Base-by-base conservation (phyloP, 2,888 invertebrate genomes). In the Coremacera marginata region DNA sequence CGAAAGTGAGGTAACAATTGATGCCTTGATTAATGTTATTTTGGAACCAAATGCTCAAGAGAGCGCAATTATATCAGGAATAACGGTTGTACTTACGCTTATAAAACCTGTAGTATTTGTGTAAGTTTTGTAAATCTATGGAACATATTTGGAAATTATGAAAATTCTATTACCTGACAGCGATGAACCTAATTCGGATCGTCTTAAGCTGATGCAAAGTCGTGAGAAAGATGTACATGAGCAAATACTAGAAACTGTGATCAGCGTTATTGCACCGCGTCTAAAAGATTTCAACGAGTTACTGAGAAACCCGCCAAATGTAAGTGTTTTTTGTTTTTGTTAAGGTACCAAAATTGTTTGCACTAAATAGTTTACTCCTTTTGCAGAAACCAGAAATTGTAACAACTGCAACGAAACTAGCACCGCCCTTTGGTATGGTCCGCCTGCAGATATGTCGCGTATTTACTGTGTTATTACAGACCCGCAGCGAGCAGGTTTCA, bases 381-480 rank as follows among this genome's bases (percentile, higher is more conserved):
- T 79, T 80, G 16, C 75, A 89, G 91, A 94, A 93, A 91, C 90
- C 92, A 72, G 89, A 92, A 74, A 92, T 95, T 84, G 91, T 91
- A 84, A 94, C 94, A 82, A 94, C 94, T 81, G 93, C 92, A 82
- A 95, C 95, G 78, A 86, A 92, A 80, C 89, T 95, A 84, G 92
- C 94, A 82, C 93, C 93, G 80, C 95, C 95, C 37, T 91, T 96
- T 84, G 96, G 96, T 78, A 93, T 93, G 88, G 93, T 94, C 65
- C 91, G 96, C 81, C 91, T 96, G 80, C 94, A 96, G 89, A 93
- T 96, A 82, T 93, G 95, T 79, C 94, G 94, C 87, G 91, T 97
- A 82, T 91, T 97, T 86, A 93, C 95, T 81, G 93, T 94, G 77
- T 91, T 97, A 84, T 91, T 96, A 82, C 91, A 92, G 80, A 94